Evolutionary conservation across 2,113 vertebrate species (phyloP), one percentile per base, ranked within the genome.

Genomic region (Thamnophis sirtalis): DNA sequence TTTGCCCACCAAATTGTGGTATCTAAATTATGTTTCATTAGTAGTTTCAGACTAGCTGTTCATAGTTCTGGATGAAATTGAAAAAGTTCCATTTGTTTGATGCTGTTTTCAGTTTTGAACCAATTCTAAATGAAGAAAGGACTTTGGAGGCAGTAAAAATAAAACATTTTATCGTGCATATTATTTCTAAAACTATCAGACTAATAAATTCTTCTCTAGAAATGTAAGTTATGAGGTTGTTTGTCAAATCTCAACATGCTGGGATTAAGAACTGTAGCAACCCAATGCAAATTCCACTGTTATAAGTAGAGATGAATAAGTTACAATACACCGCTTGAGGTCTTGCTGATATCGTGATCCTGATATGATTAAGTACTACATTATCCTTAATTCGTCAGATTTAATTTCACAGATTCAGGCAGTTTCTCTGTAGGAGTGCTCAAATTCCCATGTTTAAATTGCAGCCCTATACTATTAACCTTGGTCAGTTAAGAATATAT

Each of bases 1-100:
- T 94, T 92, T 93, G 43, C 21, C 21, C 80, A 86, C 53, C 87
- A 5, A 93, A 38, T 10, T 55, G 53, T 88, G 53, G 8, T 80
- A 21, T 33, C 7, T 80, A 80, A 80, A 5, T 68, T 13, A 13
- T n/a, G 26, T n/a, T 68, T 28, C 26, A 68, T n/a, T 33, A 3
- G 33, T 19, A 73, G n/a, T 15, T 19, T 73, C 68, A 73, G 68
- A 73, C n/a, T 33, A 73, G 50, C 9, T 38, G 11, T 63, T 91
- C n/a, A 38, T 21, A 63, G n/a, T 91, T 63, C 13, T 53, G 56
- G 21, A 33, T 6, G 38, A 43, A 91, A 58, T 9, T 33, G 49
- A 51, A n/a, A 24, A 73, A 15, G 49, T 26, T 80, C n/a, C 17
- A 43, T 73, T 51, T 7, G 10, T 53, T 60, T 22, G n/a, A 21